Percentiles rank a stretch among this genome's conserved stretches.
These are phyloP conservation scores for Stictocephala bisonia DNA, from an alignment of 2,888 invertebrate species.

Conservation along the genomic window DNA sequence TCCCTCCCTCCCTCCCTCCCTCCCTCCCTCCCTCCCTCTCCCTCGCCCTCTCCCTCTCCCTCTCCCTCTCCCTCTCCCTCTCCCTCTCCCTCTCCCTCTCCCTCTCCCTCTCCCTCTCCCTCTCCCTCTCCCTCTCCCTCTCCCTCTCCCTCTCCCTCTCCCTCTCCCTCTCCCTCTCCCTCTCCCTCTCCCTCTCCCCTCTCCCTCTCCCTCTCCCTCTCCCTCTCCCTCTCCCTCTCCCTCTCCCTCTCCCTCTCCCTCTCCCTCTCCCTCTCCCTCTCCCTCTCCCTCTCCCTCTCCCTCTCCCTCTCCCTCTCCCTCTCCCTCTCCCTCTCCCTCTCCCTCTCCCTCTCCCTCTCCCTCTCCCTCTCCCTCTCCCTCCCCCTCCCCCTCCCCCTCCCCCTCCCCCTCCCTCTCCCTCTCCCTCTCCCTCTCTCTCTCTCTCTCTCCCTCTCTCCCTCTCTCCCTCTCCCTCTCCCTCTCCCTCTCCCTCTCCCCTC, in stretches of 20 bases:
- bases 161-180: no score
- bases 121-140: no score
- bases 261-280: not conserved
- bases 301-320: not conserved
- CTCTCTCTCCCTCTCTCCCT: not conserved
- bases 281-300: not conserved
- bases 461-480: not conserved
- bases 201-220: conserved; percentile 1
- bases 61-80: no score
- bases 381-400: not conserved
- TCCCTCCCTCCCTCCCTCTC: no score
- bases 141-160: no score
- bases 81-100: no score
- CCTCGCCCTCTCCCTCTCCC: not conserved
- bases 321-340: not conserved
- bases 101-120: no score
- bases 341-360: not conserved
- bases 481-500: not conserved
- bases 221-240: not conserved
- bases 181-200: no score
- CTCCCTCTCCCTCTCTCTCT: not conserved
- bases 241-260: not conserved
- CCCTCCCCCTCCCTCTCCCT: not conserved
- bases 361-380: conserved; percentile 8
- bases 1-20: not conserved